phyloP scores from a whole-genome alignment of 2,888 invertebrate genomes.

The Amphiduros pacificus region DNA sequence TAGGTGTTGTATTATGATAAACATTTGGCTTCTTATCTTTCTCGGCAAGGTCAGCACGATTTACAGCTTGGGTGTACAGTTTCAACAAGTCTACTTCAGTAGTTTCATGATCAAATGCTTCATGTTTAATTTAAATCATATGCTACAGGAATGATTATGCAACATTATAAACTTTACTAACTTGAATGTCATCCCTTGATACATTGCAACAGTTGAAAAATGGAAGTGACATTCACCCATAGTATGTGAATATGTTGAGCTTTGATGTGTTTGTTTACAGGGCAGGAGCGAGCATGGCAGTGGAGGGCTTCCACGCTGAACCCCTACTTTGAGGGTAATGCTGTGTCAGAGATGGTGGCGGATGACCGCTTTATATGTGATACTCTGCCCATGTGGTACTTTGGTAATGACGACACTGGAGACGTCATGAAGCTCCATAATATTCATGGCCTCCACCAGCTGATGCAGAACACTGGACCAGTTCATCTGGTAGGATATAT shows the following conservation, averaged over 20 bases:
- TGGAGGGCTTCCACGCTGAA: slow-evolving; percentile 88
- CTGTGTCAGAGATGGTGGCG: slow-evolving; percentile 72
- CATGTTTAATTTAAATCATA: too few relatives aligned
- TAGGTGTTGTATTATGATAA: slow-evolving; percentile 54
- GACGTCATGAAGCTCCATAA: slow-evolving; percentile 76
- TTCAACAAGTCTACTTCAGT: too few relatives aligned
- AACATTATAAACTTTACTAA: too few relatives aligned
- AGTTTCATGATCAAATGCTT: too few relatives aligned
- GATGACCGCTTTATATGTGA: slow-evolving; percentile 80
- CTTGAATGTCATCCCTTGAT: too few relatives aligned
- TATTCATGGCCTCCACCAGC: slow-evolving; percentile 65
- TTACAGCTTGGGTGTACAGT: too few relatives aligned
- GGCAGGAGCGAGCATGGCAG: slow-evolving; percentile 68
- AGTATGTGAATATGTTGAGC: too few relatives aligned
- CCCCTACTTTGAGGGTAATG: slow-evolving; percentile 89
- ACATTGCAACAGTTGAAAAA: too few relatives aligned
- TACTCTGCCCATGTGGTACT: slow-evolving; percentile 81
- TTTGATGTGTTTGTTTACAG: slow-evolving; percentile 28
- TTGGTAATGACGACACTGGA: slow-evolving; percentile 83
- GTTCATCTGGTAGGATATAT: too few relatives aligned
- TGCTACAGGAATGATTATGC: too few relatives aligned
- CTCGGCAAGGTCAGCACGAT: too few relatives aligned
- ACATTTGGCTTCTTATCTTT: not conserved
- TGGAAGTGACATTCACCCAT: too few relatives aligned
- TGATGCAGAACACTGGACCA: slow-evolving; percentile 18